Conservation (phyloP, 92 coral and sea anemone genomes). For the Palythoa caribaeorum region DNA sequence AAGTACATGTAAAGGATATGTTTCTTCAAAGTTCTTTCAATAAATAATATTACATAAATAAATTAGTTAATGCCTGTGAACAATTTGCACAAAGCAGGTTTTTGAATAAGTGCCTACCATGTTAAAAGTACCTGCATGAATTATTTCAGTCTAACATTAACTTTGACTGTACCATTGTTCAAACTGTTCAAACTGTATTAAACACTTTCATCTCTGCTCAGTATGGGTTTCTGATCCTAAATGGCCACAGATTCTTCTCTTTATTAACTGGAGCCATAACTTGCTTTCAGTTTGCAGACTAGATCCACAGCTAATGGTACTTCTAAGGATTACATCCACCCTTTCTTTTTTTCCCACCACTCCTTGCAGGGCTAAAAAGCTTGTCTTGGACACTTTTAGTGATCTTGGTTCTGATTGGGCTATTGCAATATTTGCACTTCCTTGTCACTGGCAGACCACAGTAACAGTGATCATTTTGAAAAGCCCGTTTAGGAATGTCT, state of each 20-base stretch:
- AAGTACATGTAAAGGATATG: background rate
- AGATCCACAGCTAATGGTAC: conserved; percentile 22
- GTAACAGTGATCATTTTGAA: conserved; percentile 55
- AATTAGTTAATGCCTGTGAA: conserved; percentile 9
- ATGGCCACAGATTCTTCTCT: conserved; percentile 5
- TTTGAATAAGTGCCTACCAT: conserved; percentile 29
- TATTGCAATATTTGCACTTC: conserved; percentile 56
- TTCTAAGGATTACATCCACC: conserved; percentile 8
- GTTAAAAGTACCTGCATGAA: conserved; percentile 13
- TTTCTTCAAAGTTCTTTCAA: background rate
- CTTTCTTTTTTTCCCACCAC: conserved; percentile 5
- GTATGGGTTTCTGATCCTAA: conserved; percentile 15
- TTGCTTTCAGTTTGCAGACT: conserved; percentile 8
- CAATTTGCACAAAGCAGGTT: conserved; percentile 37
- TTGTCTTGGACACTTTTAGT: conserved; percentile 42
- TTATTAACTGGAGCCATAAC: conserved; percentile 6
- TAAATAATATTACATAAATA: conserved; percentile 14
- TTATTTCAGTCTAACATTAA: background rate
- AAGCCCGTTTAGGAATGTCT: conserved; percentile 57
- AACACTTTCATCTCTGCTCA: background rate
- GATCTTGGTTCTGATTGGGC: conserved; percentile 51
- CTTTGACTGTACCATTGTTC: background rate
- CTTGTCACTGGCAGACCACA: conserved; percentile 58
- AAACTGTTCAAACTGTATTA: too few species aligned
- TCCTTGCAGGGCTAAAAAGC: conserved; percentile 5